These are phyloP conservation scores for Erithacus rubecula DNA, from an alignment of 2,797 vertebrate species.

Conservation along the genomic window DNA sequence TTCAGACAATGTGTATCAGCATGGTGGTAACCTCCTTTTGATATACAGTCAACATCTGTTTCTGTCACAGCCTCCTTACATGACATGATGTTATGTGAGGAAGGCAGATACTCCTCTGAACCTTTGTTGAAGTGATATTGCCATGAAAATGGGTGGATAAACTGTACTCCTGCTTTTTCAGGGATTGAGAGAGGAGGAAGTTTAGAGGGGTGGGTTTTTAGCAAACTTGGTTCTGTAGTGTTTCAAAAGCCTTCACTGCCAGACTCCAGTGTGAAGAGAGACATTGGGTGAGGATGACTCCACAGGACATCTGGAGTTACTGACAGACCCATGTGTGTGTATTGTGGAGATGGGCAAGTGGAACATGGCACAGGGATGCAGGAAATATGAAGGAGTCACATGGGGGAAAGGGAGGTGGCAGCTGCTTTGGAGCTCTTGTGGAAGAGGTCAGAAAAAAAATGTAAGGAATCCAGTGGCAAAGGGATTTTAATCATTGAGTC, in stretches of 20 bases:
- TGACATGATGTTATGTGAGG: neutral
- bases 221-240: neutral
- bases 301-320: neutral
- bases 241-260: neutral
- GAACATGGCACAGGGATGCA: neutral
- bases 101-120: neutral
- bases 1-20: neutral
- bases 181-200: neutral
- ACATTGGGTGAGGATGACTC: neutral
- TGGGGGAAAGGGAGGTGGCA: neutral
- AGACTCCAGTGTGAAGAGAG: neutral
- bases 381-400: accelerated
- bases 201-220: neutral
- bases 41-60: neutral
- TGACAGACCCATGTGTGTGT: neutral
- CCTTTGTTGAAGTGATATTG: neutral
- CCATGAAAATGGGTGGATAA: neutral
- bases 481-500: neutral
- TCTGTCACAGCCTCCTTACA: neutral
- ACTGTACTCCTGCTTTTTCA: neutral
- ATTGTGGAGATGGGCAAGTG: neutral
- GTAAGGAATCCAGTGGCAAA: neutral
- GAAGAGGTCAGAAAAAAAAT: neutral
- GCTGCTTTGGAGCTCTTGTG: neutral
- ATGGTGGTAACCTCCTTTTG: neutral